Evolutionary conservation across 37 sponge, comb jelly and placozoan species (phyloP), one percentile per base, ranked within the genome.

Genomic region (Ephydatia muelleri): DNA sequence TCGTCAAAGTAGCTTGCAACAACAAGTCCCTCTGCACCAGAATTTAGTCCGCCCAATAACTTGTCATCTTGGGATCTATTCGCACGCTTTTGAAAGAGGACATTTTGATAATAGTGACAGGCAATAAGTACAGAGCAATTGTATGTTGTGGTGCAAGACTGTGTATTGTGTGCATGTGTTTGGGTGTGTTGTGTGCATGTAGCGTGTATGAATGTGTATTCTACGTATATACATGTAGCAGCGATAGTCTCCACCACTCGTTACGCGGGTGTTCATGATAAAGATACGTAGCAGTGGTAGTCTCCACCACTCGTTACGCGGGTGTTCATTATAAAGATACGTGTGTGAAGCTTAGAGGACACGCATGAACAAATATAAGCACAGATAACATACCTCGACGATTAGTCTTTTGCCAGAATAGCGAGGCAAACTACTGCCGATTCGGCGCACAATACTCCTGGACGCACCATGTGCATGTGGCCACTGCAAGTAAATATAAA

Each of bases 351-450:
- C 5, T 8, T 33, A 28, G 29, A 23, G 49, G 49, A 27, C 49
- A 49, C 27, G 16, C 12, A 72, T 29, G 13, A 13, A 14, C 14
- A 72, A 23, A 26, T 26, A 72, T 13, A 14, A 21, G n/a, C n/a
- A 23, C 13, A 26, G 33, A 12, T 22, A 38, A 81, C 39, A 49
- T 81, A 87, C 88, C 77, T 87, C 84, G 26, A 91, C 75, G 74
- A 75, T 32, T 26, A 91, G 22, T 75, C 88, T 84, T 25, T 40
- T 67, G 33, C 80, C 84, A 29, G 84, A 49, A 32, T 73, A 57
- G 0, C 83, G 80, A 38, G 94, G 94, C 29, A 93, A 81, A 27
- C 70, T 57, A 69, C 79, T 87, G 36, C 84, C 94, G n/a, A 93
- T 76, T 68, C 33, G 65, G 14, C 94, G 49, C 16, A 93, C 91